Evolutionary conservation across 2,113 vertebrate species (phyloP).

Genomic region (Dicrurus megarhynchus): DNA sequence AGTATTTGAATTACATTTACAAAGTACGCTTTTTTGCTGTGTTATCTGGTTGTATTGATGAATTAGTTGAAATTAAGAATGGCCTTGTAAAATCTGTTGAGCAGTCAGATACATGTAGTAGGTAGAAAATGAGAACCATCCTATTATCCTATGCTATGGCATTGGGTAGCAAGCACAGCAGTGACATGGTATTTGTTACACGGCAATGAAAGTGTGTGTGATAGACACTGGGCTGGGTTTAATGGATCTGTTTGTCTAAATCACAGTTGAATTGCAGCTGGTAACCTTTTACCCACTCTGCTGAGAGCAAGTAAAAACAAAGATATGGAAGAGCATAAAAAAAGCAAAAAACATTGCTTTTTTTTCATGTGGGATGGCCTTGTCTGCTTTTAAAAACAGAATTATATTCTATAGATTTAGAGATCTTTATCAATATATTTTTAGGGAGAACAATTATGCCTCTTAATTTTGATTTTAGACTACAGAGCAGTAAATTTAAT

Average conservation of each 20-base stretch:
- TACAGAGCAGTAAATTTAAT: not conserved
- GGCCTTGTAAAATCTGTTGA: not conserved
- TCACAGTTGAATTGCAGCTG: not conserved
- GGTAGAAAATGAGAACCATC: not conserved
- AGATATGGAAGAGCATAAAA: not conserved
- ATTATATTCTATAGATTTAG: not conserved
- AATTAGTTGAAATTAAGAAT: not conserved
- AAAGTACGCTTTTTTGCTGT: not conserved
- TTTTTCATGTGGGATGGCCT: not conserved
- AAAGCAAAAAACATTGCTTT: not conserved
- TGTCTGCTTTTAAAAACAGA: not conserved
- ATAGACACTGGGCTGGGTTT: not conserved
- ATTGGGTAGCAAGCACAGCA: not conserved
- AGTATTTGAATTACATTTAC: not conserved
- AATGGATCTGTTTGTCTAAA: not conserved
- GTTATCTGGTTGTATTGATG: not conserved
- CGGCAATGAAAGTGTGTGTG: not conserved
- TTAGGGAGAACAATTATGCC: not conserved
- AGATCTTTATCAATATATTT: not conserved
- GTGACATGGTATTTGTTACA: not conserved
- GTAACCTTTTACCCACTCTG: constrained; percentile 27
- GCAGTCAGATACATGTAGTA: not conserved
- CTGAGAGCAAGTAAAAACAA: not conserved
- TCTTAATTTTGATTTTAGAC: not conserved
- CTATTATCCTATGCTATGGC: rapidly evolving